Evolutionary conservation across 2,888 invertebrate genomes (phyloP).

Genomic region (Norana najaformis): DNA sequence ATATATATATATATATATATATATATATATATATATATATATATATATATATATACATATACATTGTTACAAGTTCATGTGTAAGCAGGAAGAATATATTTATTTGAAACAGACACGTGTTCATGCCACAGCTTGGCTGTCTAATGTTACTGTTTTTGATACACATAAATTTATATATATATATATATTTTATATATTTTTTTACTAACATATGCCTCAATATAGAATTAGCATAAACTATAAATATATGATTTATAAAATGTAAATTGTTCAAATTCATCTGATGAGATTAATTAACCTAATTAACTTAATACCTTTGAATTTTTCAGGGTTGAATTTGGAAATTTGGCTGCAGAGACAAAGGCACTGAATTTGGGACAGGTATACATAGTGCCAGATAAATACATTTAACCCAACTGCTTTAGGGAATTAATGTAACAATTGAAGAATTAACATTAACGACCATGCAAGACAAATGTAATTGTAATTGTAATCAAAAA

Average conservation of each 20-base stretch:
- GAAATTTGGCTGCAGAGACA: conserved; percentile 77
- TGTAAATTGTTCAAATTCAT: background rate
- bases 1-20: too few species aligned
- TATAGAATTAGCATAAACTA: background rate
- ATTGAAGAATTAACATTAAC: background rate
- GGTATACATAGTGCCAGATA: conserved; percentile 47
- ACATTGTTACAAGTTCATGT: too few species aligned
- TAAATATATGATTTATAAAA: background rate
- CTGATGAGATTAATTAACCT: background rate
- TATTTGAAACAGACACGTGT: too few species aligned
- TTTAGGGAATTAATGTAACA: background rate
- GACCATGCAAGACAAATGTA: background rate
- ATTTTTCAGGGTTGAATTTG: conserved; percentile 83
- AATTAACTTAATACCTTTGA: background rate
- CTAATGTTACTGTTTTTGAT: too few species aligned
- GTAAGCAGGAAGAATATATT: too few species aligned
- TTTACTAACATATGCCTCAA: background rate
- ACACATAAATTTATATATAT: background rate
- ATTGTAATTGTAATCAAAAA: too few species aligned
- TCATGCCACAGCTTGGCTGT: too few species aligned
- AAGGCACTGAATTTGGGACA: conserved; percentile 89
- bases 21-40: too few species aligned
- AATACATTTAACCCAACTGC: background rate
- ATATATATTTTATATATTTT: background rate
- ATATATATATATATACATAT: too few species aligned